Evolutionary conservation across 1,140 invertebrate species (phyloP).

Genomic region (Zaprionus inermis): DNA sequence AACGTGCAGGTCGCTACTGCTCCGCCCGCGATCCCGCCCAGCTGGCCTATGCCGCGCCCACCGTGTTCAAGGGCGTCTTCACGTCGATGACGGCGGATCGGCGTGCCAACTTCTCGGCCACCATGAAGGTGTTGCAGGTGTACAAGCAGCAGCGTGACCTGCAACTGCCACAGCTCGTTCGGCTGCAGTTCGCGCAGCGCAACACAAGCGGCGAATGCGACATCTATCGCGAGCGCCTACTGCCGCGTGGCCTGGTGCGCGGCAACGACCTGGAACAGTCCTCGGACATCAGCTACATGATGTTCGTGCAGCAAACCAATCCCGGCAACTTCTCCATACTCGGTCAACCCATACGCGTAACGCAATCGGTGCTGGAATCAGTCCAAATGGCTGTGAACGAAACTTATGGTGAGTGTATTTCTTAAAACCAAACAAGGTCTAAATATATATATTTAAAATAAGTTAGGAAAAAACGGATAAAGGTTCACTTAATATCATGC

Average conservation of each 20-base stretch:
- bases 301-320: conserved; percentile 88
- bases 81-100: conserved; percentile 86
- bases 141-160: conserved; percentile 86
- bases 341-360: conserved; percentile 87
- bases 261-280: conserved; percentile 87
- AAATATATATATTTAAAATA: not conserved
- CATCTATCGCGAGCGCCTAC: conserved; percentile 75
- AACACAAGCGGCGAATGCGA: conserved; percentile 82
- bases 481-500: too few relatives aligned
- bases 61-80: conserved; percentile 88
- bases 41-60: conserved; percentile 86
- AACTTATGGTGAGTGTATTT: conserved; percentile 86
- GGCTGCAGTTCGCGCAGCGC: conserved; percentile 72
- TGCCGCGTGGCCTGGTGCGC: conserved; percentile 84
- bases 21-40: conserved; percentile 87
- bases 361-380: conserved; percentile 85
- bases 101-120: conserved; percentile 87
- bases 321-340: conserved; percentile 88
- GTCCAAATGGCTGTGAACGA: conserved; percentile 85
- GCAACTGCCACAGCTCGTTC: conserved; percentile 82
- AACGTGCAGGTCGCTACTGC: conserved; percentile 85
- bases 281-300: conserved; percentile 87
- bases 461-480: too few relatives aligned
- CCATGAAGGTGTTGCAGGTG: conserved; percentile 87
- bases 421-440: not conserved